These are phyloP conservation scores for Podarcis siculus DNA, from an alignment of 2,797 vertebrate genomes.

Conservation along the genomic window DNA sequence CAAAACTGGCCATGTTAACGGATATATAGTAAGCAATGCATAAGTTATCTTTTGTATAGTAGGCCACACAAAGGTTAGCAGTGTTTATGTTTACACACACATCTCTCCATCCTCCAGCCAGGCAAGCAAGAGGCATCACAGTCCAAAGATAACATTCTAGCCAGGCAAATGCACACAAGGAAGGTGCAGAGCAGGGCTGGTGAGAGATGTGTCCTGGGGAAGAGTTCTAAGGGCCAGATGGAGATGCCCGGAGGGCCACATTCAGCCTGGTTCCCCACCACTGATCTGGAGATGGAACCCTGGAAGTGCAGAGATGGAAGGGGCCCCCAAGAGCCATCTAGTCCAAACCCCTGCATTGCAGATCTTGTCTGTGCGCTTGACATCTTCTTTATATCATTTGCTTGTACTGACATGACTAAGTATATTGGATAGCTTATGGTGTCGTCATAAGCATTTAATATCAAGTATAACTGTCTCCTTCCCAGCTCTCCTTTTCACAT, in stretches of 20 bases:
- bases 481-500: neutral
- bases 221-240: neutral
- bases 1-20: too few relatives aligned
- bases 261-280: neutral
- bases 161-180: too few relatives aligned
- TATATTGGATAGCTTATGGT: neutral
- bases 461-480: neutral
- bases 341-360: too few relatives aligned
- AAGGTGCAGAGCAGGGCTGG: neutral
- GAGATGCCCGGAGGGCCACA: neutral
- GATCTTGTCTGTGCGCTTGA: neutral
- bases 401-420: neutral
- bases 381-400: neutral
- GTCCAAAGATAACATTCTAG: too few relatives aligned
- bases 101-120: too few relatives aligned
- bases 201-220: neutral
- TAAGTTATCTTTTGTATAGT: too few relatives aligned
- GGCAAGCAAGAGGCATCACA: too few relatives aligned
- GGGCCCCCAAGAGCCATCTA: too few relatives aligned
- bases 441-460: neutral
- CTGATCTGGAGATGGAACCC: neutral
- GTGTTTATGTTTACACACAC: too few relatives aligned
- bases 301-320: too few relatives aligned
- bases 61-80: too few relatives aligned
- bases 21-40: too few relatives aligned